Percentiles rank a stretch among this genome's conserved stretches.
These are phyloP conservation scores for Thecocarcelia acutangulata DNA, from an alignment of 2,888 invertebrate genomes.

Conservation along the genomic window DNA sequence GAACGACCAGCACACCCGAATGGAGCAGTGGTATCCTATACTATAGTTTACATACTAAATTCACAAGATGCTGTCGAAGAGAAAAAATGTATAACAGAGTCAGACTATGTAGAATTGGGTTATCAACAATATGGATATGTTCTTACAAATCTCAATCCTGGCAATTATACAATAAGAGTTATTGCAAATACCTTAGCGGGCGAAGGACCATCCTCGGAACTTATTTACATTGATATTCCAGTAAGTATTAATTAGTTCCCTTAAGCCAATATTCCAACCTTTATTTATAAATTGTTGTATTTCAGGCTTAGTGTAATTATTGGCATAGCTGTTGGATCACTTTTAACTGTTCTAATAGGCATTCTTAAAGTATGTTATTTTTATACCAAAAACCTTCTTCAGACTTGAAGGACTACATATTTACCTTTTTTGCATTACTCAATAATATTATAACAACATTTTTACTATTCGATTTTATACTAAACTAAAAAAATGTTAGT, in stretches of 20 bases:
- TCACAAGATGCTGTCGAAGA: conserved; percentile 85
- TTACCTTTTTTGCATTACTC: too few relatives aligned
- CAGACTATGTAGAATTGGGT: conserved; percentile 83
- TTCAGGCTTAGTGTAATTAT: conserved; percentile 70
- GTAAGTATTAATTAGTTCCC: conserved; percentile 79
- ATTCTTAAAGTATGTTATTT: conserved; percentile 75
- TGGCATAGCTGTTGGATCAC: conserved; percentile 48
- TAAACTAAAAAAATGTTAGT: too few relatives aligned
- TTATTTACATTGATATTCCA: conserved; percentile 85
- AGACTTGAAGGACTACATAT: too few relatives aligned
- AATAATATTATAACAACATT: too few relatives aligned
- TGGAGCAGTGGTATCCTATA: conserved; percentile 92
- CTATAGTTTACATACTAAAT: conserved; percentile 86
- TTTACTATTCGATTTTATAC: too few relatives aligned
- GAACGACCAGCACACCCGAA: conserved; percentile 91
- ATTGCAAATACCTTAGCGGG: conserved; percentile 90
- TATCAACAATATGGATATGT: conserved; percentile 72
- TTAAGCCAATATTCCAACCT: neutral
- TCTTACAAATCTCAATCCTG: conserved; percentile 84
- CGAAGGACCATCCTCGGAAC: conserved; percentile 84
- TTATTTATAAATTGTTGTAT: conserved; percentile 14
- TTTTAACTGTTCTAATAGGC: conserved; percentile 40
- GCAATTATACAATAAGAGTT: conserved; percentile 91
- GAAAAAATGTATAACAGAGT: conserved; percentile 87
- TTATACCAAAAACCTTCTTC: conserved; percentile 82